phyloP scores from a whole-genome alignment of 2,888 invertebrate genomes.

The Temnothorax rugatulus region DNA sequence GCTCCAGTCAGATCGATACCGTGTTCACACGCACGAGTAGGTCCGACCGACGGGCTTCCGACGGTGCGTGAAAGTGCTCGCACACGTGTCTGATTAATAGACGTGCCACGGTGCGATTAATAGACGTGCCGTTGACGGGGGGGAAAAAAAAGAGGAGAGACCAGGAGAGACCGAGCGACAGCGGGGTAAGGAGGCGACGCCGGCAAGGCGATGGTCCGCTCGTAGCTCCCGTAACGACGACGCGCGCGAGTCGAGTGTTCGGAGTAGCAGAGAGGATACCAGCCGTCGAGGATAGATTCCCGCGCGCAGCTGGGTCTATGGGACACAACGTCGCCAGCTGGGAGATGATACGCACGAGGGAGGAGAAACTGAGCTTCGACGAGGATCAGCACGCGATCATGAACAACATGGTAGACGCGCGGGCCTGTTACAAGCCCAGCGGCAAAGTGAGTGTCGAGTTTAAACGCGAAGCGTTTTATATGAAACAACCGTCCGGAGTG shows the following conservation, averaged over 20 bases:
- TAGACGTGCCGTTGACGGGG: neutral
- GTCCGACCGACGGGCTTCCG: neutral
- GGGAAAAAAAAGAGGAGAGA: neutral
- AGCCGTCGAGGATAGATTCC: neutral
- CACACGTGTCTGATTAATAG: constrained; percentile 55
- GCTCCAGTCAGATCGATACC: constrained; percentile 73
- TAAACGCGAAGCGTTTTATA: neutral
- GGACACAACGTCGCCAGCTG: constrained; percentile 70
- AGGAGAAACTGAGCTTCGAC: constrained; percentile 80
- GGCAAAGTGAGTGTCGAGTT: constrained; percentile 83
- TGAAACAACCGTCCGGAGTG: neutral
- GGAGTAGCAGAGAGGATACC: neutral
- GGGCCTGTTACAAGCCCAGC: constrained; percentile 86
- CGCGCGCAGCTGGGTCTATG: constrained; percentile 61
- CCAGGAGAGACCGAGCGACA: neutral
- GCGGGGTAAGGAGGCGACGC: neutral
- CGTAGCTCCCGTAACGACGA: neutral
- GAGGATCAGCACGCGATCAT: constrained; percentile 82
- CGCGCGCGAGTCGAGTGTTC: neutral
- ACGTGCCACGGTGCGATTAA: neutral
- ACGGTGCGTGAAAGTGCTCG: constrained; percentile 13
- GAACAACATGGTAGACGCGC: constrained; percentile 85
- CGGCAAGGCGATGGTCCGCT: neutral
- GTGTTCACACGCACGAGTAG: constrained; percentile 15
- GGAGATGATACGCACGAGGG: constrained; percentile 75